Conservation (phyloP, 2,797 vertebrate species). For the Enteromius argenteus region DNA sequence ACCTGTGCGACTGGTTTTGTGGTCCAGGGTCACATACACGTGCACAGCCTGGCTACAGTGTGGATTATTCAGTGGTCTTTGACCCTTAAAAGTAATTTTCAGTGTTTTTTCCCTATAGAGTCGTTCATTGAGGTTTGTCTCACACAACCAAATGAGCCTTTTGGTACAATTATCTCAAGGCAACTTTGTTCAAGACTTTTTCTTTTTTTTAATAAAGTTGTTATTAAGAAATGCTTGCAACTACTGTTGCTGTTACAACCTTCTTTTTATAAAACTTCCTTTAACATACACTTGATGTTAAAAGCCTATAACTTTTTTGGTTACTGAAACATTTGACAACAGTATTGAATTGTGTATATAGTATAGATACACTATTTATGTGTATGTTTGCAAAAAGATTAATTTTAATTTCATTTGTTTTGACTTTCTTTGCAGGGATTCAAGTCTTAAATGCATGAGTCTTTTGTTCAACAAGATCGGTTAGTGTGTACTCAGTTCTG, state of each 20-base stretch:
- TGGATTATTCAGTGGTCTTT: background rate
- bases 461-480: background rate
- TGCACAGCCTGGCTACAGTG: background rate
- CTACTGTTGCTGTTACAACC: background rate
- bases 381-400: no score
- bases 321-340: background rate
- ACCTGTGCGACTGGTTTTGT: background rate
- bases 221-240: background rate
- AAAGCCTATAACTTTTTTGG: background rate
- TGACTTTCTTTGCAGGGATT: conserved; percentile 9
- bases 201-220: background rate
- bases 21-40: background rate
- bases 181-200: background rate
- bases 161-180: background rate
- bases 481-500: conserved; percentile 19
- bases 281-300: background rate
- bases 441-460: background rate
- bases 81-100: background rate
- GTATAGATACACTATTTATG: background rate
- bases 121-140: background rate
- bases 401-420: background rate
- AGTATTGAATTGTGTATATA: background rate
- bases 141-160: background rate
- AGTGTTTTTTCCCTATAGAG: background rate
- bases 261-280: background rate